A percentile compares a stretch with the other conserved stretches of the same genome.
Evolutionary conservation across 2,113 vertebrate genomes (phyloP).

Genomic region (Erythrocebus patas): DNA sequence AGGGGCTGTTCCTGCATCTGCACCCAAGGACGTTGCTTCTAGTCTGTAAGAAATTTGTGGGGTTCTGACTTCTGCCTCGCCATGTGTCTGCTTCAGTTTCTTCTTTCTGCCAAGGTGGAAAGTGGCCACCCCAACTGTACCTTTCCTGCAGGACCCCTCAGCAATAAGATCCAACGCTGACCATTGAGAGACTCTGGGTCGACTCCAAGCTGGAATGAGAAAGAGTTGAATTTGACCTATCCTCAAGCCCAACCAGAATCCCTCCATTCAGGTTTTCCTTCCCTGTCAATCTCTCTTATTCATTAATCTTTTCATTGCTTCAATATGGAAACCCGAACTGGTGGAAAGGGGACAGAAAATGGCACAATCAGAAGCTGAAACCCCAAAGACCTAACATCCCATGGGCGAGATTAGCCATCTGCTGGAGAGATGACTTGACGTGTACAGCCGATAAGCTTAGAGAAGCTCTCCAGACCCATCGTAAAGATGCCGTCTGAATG

Average conservation of each 20-base stretch:
- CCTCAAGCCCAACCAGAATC: background rate
- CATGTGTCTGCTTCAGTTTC: background rate
- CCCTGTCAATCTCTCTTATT: background rate
- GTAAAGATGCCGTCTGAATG: background rate
- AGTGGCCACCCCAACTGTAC: background rate
- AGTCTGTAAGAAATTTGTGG: background rate
- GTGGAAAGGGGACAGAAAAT: background rate
- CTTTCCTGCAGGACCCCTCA: background rate
- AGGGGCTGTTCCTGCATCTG: rapidly evolving
- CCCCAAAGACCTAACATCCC: background rate
- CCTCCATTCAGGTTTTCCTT: background rate
- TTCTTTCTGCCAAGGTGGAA: background rate
- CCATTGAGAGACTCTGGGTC: background rate
- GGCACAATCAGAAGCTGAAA: background rate
- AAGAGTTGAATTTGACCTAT: rapidly evolving
- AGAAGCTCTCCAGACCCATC: background rate
- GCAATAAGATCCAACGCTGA: background rate
- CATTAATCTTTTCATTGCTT: background rate
- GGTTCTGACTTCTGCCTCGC: background rate
- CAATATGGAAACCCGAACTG: background rate
- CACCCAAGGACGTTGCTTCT: rapidly evolving
- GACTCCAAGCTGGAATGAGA: background rate
- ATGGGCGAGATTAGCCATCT: conserved; percentile 16
- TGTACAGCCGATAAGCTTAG: background rate
- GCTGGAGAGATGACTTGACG: background rate